These are phyloP conservation scores for Apamea anceps DNA, from an alignment of 2,888 invertebrate genomes.

Conservation along the genomic window DNA sequence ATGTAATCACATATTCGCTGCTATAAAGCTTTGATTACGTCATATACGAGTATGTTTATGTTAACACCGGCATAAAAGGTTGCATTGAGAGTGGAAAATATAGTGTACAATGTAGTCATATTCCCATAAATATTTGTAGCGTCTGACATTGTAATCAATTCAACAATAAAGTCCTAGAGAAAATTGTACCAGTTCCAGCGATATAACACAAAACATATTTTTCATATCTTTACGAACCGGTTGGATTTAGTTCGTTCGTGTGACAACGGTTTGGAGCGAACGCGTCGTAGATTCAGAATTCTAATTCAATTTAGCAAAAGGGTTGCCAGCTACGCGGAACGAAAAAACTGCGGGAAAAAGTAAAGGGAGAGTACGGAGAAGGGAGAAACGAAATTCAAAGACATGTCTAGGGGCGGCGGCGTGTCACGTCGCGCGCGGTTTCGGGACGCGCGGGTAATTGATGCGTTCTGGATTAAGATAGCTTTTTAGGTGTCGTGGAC, in stretches of 20 bases:
- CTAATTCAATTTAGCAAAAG: constrained; percentile 88
- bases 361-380: constrained; percentile 55
- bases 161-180: constrained; percentile 53
- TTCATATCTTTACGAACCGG: constrained; percentile 53
- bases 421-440: constrained; percentile 81
- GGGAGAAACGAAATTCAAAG: constrained; percentile 79
- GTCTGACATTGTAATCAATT: constrained; percentile 57
- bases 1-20: constrained; percentile 63
- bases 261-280: constrained; percentile 63
- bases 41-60: constrained; percentile 62
- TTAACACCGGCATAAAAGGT: constrained; percentile 51
- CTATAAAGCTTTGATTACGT: constrained; percentile 63
- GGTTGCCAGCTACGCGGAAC: constrained; percentile 87
- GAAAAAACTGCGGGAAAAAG: constrained; percentile 73
- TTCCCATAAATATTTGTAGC: constrained; percentile 58
- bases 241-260: constrained; percentile 53
- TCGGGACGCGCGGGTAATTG: constrained; percentile 79
- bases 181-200: constrained; percentile 46
- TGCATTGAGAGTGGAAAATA: constrained; percentile 44
- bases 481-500: constrained; percentile 75
- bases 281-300: constrained; percentile 75
- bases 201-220: constrained; percentile 47
- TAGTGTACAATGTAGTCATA: constrained; percentile 48
- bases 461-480: constrained; percentile 81
- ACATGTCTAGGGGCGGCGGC: constrained; percentile 86